Evolutionary conservation across 2,113 vertebrate species (phyloP), one percentile per base, ranked within the genome.

Genomic region (Tupaia tana): DNA sequence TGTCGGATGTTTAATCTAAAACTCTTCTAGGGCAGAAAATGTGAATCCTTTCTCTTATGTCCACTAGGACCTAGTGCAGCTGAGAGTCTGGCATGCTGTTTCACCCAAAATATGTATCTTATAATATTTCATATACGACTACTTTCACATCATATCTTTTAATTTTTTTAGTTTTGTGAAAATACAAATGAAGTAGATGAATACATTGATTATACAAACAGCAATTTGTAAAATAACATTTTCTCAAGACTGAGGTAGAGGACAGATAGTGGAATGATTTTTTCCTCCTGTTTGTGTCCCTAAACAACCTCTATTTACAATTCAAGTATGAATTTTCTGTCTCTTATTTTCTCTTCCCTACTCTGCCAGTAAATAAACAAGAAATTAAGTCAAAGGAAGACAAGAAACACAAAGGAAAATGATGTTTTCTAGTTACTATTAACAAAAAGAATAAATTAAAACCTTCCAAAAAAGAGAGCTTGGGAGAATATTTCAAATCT

Each of bases 361-460:
- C 0, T 67, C 31, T 94, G 18, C 27, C 16, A 31, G 0, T 34
- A n/a, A 71, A 90, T 25, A 95, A 85, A 74, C 70, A 78, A 24
- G 1, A 92, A 93, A 89, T 70, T 86, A 90, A 20, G 24, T 89
- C 24, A 86, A 19, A 90, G 54, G 56, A 88, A 82, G 29, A 80
- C 4, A 61, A 63, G 13, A 58, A 7, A 70, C 20, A 89, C 67
- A 63, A 71, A 34, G 18, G 34, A 27, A 95, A 96, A 83, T 78
- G 3, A 87, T 70, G 29, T 63, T 95, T 93, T 58, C 56, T 22
- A 71, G 29, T 77, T 82, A 64, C 61, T 61, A 22, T 64, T 91
- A 70, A 87, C 31, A 69, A 70, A 77, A n/a, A 71, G 16, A 86
- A 89, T 64, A 89, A 96, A 91, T 43, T 43, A 71, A 93, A 91